Evolutionary conservation across 2,888 invertebrate species (phyloP).

Genomic region (Drosophila stalkeri): DNA sequence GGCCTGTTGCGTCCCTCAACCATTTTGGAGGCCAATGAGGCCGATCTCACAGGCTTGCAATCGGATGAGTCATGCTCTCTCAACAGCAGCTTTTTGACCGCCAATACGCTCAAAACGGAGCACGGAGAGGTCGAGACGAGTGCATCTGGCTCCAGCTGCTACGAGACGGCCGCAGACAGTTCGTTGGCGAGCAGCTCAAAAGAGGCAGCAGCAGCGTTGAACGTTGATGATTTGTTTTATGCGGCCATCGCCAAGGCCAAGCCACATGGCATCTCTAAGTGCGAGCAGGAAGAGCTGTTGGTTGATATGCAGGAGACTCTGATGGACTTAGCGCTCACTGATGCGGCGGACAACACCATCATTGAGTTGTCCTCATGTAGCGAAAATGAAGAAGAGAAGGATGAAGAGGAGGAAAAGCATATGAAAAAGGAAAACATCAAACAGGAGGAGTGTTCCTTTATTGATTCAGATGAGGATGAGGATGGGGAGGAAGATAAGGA

Average conservation of each 20-base stretch:
- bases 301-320: constrained; percentile 65
- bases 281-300: constrained; percentile 50
- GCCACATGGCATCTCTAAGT: constrained; percentile 43
- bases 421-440: constrained; percentile 23
- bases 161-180: constrained; percentile 81
- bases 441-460: constrained; percentile 18
- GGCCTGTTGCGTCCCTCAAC: constrained; percentile 84
- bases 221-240: constrained; percentile 56
- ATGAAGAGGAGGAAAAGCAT: not conserved
- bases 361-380: constrained; percentile 73
- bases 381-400: constrained; percentile 39
- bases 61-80: constrained; percentile 61
- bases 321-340: constrained; percentile 57
- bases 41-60: constrained; percentile 40
- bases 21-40: constrained; percentile 82
- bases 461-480: constrained; percentile 36
- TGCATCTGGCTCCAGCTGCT: constrained; percentile 69
- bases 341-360: constrained; percentile 59
- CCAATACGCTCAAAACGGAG: constrained; percentile 55
- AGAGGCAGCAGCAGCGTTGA: constrained; percentile 19
- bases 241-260: constrained; percentile 62
- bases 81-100: constrained; percentile 76
- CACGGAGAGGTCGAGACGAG: constrained; percentile 44
- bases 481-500: constrained; percentile 60
- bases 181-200: constrained; percentile 49